Evolutionary conservation across 2,113 vertebrate genomes (phyloP).

Genomic region (Pterocles orientalis): DNA sequence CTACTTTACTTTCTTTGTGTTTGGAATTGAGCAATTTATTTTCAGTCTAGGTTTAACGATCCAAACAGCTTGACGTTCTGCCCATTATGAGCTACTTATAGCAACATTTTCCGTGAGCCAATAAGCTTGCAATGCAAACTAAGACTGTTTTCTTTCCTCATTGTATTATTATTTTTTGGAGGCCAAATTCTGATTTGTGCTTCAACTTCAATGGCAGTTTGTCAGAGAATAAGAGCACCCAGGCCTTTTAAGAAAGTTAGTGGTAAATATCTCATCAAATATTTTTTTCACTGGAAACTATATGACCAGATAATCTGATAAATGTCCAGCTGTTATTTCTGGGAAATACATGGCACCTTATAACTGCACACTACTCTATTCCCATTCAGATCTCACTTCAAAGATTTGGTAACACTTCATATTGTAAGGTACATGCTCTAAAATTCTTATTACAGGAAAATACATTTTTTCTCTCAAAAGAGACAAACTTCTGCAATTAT

Average conservation of each 20-base stretch:
- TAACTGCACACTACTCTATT: neutral
- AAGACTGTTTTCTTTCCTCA: neutral
- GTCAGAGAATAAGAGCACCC: neutral
- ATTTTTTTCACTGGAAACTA: neutral
- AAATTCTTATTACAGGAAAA: neutral
- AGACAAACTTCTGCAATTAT: neutral
- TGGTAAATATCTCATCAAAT: neutral
- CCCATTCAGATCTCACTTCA: neutral
- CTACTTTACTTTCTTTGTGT: neutral
- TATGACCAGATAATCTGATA: neutral
- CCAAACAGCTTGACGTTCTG: neutral
- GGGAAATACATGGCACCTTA: neutral
- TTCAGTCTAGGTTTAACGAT: neutral
- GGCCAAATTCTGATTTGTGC: neutral
- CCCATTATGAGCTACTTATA: neutral
- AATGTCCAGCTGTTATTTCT: neutral
- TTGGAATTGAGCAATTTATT: neutral
- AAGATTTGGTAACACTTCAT: neutral
- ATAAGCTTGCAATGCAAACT: neutral
- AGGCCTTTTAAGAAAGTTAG: neutral
- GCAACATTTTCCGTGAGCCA: neutral
- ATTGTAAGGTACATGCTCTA: neutral
- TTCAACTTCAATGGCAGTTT: neutral
- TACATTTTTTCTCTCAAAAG: neutral
- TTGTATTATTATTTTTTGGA: neutral